These are phyloP conservation scores for Lampris incognitus DNA, from an alignment of 2,113 vertebrate genomes.

Conservation along the genomic window DNA sequence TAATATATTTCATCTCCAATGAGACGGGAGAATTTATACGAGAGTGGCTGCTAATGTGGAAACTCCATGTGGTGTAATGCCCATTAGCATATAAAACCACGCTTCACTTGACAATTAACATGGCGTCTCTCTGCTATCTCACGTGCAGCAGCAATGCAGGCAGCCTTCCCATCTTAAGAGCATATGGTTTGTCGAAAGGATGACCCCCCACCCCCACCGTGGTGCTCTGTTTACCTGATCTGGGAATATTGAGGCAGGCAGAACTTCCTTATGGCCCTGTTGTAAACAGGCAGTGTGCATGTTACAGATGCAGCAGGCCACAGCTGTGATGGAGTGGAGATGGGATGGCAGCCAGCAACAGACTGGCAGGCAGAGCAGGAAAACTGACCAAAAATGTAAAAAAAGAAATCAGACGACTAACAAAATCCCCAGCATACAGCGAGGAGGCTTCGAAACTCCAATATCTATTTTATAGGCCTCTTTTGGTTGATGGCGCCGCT, in stretches of 20 bases:
- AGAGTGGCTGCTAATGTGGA: constrained; percentile 13
- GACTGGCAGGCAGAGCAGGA: constrained; percentile 54
- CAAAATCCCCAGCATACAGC: constrained; percentile 23
- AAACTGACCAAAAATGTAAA: constrained; percentile 56
- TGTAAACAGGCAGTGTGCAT: constrained; percentile 68
- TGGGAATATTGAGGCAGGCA: constrained; percentile 71
- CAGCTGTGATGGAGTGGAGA: constrained; percentile 68
- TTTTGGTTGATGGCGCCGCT: background rate
- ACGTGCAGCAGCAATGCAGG: constrained; percentile 48
- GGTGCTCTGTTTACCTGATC: constrained; percentile 56
- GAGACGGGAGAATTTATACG: background rate
- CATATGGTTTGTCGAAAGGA: constrained; percentile 34
- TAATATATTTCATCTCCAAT: background rate
- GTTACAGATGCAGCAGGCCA: constrained; percentile 62
- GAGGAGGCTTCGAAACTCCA: background rate
- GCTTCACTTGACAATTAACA: constrained; percentile 50
- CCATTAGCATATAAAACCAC: constrained; percentile 56
- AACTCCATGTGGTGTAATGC: constrained; percentile 31
- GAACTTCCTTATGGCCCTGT: constrained; percentile 66
- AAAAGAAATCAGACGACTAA: constrained; percentile 42
- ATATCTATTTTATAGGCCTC: background rate
- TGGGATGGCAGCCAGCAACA: constrained; percentile 67
- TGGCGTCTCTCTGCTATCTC: constrained; percentile 45
- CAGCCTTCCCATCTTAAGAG: constrained; percentile 54
- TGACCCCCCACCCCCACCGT: constrained; percentile 8